Percentiles rank a stretch among this genome's conserved stretches.
phyloP scores from a whole-genome alignment of 2,888 invertebrate genomes.

The Autographa gamma region DNA sequence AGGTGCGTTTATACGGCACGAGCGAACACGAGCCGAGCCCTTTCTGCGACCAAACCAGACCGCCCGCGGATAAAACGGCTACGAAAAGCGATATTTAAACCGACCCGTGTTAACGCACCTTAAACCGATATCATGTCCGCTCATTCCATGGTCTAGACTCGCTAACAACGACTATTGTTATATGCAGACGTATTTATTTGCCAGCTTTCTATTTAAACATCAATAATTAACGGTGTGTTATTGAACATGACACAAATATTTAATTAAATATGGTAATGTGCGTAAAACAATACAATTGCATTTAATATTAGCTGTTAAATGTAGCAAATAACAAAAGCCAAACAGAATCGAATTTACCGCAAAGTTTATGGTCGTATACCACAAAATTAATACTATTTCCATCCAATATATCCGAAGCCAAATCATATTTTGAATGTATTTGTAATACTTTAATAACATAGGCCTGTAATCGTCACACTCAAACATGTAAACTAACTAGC shows the following conservation, averaged over 20 bases:
- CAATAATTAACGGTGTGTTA: background rate
- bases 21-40: background rate
- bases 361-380: background rate
- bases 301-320: background rate
- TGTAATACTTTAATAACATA: background rate
- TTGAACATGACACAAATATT: background rate
- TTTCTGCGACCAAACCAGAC: background rate
- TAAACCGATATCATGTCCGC: slow-evolving; percentile 2
- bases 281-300: background rate
- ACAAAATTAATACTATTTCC: background rate
- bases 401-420: background rate
- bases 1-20: background rate
- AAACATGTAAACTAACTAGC: too few species aligned
- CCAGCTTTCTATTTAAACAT: background rate
- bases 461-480: background rate
- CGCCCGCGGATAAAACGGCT: background rate
- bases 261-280: background rate
- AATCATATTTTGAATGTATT: background rate
- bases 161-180: background rate
- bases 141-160: slow-evolving; percentile 23
- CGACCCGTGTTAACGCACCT: too few species aligned
- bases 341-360: background rate
- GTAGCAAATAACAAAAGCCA: background rate
- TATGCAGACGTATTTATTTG: background rate
- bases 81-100: background rate